phyloP scores from a whole-genome alignment of 2,113 vertebrate species.

The Gulo gulo region DNA sequence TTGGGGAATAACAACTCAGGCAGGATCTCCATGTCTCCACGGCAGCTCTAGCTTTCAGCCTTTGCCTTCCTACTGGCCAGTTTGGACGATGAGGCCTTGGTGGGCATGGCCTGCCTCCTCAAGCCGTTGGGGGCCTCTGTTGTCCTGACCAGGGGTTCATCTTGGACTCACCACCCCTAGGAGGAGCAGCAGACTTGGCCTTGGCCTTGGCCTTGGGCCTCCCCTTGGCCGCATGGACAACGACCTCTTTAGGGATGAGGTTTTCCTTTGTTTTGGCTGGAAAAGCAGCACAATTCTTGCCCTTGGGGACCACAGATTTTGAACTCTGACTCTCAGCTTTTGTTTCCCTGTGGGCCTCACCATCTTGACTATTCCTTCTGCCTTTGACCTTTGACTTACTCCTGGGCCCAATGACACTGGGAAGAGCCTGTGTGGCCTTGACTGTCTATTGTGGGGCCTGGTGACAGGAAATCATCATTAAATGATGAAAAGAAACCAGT shows the following conservation, averaged over 20 bases:
- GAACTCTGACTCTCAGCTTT: background rate
- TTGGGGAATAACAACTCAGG: slow-evolving; percentile 11
- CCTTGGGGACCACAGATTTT: accelerated
- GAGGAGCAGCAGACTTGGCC: no score
- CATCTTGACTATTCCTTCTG: background rate
- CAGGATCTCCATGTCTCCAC: background rate
- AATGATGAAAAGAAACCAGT: background rate
- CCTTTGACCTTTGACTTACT: background rate
- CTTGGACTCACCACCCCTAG: background rate
- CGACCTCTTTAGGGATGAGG: background rate
- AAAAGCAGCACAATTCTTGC: background rate
- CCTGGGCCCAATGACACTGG: accelerated
- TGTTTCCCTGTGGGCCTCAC: background rate
- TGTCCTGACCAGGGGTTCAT: background rate
- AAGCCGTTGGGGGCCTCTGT: background rate
- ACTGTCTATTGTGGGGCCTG: background rate
- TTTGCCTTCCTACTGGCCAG: background rate
- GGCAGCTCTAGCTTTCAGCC: background rate
- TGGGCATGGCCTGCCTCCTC: background rate
- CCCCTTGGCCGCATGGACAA: background rate
- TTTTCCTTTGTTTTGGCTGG: background rate
- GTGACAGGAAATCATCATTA: background rate
- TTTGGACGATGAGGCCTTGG: background rate
- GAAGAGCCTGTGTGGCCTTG: background rate
- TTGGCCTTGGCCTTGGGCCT: background rate